A percentile compares a stretch with the other conserved stretches of the same genome.
Evolutionary conservation across 37 sponge, comb jelly and placozoan genomes (phyloP).

Genomic region (Spongilla lacustris): DNA sequence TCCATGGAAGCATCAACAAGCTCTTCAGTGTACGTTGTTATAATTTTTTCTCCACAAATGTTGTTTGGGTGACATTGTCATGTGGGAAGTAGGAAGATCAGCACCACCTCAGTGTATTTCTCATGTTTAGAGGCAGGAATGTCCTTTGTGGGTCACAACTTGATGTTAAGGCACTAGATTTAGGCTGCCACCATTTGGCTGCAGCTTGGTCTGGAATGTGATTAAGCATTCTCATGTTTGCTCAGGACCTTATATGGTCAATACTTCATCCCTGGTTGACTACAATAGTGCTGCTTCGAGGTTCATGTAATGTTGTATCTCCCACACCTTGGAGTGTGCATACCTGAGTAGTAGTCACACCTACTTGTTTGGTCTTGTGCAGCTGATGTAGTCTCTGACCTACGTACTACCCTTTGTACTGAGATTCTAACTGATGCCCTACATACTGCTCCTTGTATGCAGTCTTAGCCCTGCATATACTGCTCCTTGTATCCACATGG

Average conservation of each 20-base stretch:
- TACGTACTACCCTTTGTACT: background rate
- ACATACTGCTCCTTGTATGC: too few species aligned
- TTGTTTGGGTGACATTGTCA: background rate
- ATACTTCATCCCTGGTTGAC: background rate
- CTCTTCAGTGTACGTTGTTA: constrained; percentile 56
- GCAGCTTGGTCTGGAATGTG: background rate
- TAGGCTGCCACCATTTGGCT: background rate
- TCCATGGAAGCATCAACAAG: constrained; percentile 66
- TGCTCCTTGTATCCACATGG: too few species aligned
- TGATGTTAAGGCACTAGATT: background rate
- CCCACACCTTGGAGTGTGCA: background rate
- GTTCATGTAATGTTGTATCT: background rate
- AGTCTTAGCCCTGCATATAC: too few species aligned
- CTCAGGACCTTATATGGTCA: background rate
- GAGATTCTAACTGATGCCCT: too few species aligned
- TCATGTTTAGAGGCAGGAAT: background rate
- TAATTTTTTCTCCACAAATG: background rate
- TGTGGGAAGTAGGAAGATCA: background rate
- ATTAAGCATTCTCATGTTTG: background rate
- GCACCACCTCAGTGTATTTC: background rate
- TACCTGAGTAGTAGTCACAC: background rate
- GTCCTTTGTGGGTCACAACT: background rate
- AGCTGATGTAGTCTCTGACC: background rate
- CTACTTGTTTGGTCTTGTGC: background rate
- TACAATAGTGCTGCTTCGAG: too few species aligned